Base-by-base conservation (phyloP, 2,113 vertebrate genomes). In the Poecile atricapillus region DNA sequence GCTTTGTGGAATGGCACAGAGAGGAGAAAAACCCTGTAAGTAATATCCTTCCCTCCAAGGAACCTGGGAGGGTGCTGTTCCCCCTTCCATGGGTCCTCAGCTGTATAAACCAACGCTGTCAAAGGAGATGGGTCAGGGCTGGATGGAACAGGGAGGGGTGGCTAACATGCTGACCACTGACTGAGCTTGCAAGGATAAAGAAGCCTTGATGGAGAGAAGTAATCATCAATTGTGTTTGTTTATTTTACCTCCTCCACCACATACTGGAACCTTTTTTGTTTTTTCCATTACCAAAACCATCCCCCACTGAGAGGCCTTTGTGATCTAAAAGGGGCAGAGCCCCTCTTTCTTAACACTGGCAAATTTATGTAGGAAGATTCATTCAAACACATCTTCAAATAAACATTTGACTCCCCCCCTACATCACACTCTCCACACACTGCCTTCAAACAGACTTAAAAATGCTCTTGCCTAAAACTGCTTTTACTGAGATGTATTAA, bases 191-290 rank as follows among this genome's bases (percentile, higher is more conserved):
- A 89, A 95, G 98, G 94, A 98, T 97, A 98, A 98, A 98, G 97
- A 92, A 97, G 96, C 97, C 98, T 96, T 97, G 97, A 98, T 97
- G 98, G 97, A 97, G 97, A 98, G 98, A 97, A 98, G 98, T 97
- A 98, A 98, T 98, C 98, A 97, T 96, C 98, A 98, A 98, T 97
- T 95, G 95, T 97, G 97, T 98, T 98, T 99, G 98, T 98, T 98
- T 99, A 98, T 98, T 98, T 98, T 99, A 98, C 98, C 98, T 98
- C 98, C 98, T 98, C 97, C 98, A 98, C 97, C 97, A 97, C 98
- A 99, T 97, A 98, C 98, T 99, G 97, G 97, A 98, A 98, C 97
- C 98, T 98, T 98, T 98, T 99, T 98, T 98, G 97, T 97, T 96
- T 96, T 97, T 95, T 89, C 97, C 97, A 97, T 96, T 95, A 97